Conservation (phyloP, 2,113 vertebrate genomes). For the Toxotes jaculatrix region DNA sequence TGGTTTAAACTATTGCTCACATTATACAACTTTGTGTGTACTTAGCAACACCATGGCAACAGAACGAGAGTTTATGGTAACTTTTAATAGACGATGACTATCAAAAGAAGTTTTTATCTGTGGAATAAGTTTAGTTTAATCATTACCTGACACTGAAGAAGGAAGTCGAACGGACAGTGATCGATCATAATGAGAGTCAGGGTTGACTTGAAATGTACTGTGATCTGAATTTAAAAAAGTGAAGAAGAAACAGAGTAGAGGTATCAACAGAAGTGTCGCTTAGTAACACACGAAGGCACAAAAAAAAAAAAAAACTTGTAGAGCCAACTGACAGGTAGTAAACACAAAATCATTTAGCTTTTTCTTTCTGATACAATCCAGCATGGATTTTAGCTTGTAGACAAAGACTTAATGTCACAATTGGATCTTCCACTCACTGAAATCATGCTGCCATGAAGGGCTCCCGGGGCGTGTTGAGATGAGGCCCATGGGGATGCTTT, state of each 20-base stretch:
- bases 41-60: not conserved
- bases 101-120: not conserved
- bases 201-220: slow-evolving; percentile 43
- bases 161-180: slow-evolving; percentile 13
- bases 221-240: slow-evolving; percentile 49
- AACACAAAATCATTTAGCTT: not conserved
- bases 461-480: slow-evolving; percentile 41
- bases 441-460: slow-evolving; percentile 50
- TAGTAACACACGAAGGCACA: slow-evolving; percentile 43
- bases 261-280: slow-evolving; percentile 42
- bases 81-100: too few relatives aligned
- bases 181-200: slow-evolving; percentile 24
- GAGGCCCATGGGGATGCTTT: slow-evolving; percentile 70
- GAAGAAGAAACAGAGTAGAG: not conserved
- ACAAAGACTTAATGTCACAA: not conserved
- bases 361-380: not conserved
- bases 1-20: not conserved
- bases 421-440: slow-evolving; percentile 45
- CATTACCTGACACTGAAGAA: slow-evolving; percentile 63
- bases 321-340: not conserved
- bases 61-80: not conserved
- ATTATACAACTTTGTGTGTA: not conserved
- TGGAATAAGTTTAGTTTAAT: not conserved
- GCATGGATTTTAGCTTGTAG: too few relatives aligned
- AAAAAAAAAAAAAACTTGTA: not conserved